Conservation (phyloP, 2,888 invertebrate genomes). For the Brachylomia viminalis region DNA sequence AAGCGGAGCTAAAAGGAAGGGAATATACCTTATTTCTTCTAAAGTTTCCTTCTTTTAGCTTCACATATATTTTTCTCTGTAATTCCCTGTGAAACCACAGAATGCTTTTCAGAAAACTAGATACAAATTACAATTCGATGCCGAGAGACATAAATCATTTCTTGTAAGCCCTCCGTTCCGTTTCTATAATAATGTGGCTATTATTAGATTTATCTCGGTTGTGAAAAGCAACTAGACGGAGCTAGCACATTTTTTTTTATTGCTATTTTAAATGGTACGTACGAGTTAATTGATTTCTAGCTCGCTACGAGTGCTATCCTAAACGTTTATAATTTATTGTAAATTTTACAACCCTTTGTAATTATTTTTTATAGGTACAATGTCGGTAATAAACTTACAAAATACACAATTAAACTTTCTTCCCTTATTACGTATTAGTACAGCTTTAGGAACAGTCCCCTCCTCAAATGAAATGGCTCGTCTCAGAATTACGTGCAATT, state of each 20-base stretch:
- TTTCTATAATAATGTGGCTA: constrained; percentile 43
- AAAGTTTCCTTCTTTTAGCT: constrained; percentile 35
- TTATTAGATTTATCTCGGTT: constrained; percentile 51
- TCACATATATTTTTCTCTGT: constrained; percentile 27
- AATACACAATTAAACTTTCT: constrained; percentile 55
- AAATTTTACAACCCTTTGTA: constrained; percentile 34
- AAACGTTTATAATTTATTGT: constrained; percentile 39
- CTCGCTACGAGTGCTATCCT: constrained; percentile 6
- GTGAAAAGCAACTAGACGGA: constrained; percentile 23
- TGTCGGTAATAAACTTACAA: constrained; percentile 49
- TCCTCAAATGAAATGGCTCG: constrained; percentile 48
- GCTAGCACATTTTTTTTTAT: constrained; percentile 32
- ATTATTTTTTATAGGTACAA: constrained; percentile 37
- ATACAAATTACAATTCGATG: constrained; percentile 51
- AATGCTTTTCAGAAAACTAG: constrained; percentile 44
- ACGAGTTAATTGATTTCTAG: no score
- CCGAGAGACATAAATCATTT: constrained; percentile 53
- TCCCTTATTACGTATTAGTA: constrained; percentile 49
- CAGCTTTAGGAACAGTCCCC: constrained; percentile 40
- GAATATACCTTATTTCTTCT: constrained; percentile 45
- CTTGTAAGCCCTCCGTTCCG: constrained; percentile 32
- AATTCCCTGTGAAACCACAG: constrained; percentile 34
- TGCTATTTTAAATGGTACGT: constrained; percentile 30
- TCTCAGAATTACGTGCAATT: constrained; percentile 56
- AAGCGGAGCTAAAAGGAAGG: constrained; percentile 39